Evolutionary conservation across 2,888 invertebrate species (phyloP).

Genomic region (Andrena trimmerana): DNA sequence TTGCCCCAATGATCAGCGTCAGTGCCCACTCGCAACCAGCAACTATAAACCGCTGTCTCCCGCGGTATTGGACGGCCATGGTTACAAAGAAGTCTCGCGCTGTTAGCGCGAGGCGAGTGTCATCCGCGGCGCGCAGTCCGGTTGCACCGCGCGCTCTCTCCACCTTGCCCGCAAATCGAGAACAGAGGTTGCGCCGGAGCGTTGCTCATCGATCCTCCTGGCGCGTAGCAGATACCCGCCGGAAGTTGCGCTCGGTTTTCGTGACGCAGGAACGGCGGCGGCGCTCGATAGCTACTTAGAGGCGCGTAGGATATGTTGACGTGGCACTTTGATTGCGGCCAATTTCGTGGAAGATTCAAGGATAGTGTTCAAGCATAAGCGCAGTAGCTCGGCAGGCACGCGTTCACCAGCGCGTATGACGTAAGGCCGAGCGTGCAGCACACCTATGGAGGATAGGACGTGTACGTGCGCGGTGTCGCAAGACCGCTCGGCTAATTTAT

Average conservation of each 20-base stretch:
- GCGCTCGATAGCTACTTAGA: conserved; percentile 36
- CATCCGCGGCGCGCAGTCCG: neutral
- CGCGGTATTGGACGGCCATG: too few relatives aligned
- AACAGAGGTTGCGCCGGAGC: neutral
- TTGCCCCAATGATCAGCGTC: too few relatives aligned
- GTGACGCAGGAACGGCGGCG: neutral
- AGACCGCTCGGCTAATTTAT: conserved; percentile 70
- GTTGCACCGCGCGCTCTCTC: neutral
- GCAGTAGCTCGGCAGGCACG: conserved; percentile 2
- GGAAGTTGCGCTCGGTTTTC: conserved; percentile 7
- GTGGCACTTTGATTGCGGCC: conserved; percentile 73
- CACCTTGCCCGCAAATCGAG: neutral
- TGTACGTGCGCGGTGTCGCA: conserved; percentile 58
- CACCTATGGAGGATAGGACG: conserved; percentile 64
- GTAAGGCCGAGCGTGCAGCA: conserved; percentile 63
- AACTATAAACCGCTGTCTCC: too few relatives aligned
- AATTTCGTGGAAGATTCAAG: conserved; percentile 75
- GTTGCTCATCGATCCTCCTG: neutral
- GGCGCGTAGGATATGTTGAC: conserved; percentile 61
- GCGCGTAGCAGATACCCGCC: neutral
- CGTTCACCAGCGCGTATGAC: conserved; percentile 68
- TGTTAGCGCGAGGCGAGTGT: neutral
- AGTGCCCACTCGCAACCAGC: too few relatives aligned
- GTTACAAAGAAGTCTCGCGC: too few relatives aligned
- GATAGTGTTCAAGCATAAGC: conserved; percentile 65